Percentiles rank a stretch among this genome's conserved stretches.
phyloP scores from a whole-genome alignment of 2,888 invertebrate genomes.

The Caenorhabditis sp. region DNA sequence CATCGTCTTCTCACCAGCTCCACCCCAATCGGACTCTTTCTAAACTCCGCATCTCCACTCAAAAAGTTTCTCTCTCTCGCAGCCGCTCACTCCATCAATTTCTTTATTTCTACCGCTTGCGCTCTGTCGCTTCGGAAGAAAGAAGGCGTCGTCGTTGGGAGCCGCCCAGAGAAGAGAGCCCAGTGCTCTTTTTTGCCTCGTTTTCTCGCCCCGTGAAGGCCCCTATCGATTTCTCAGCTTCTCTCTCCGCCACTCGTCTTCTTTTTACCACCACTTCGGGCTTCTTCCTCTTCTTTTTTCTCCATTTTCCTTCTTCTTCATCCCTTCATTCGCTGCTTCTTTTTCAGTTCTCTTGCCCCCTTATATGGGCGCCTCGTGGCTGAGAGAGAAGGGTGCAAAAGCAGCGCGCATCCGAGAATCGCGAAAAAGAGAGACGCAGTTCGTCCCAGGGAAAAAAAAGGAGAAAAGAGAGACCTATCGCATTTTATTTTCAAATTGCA shows the following conservation, averaged over 20 bases:
- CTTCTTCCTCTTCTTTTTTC: conserved; percentile 43
- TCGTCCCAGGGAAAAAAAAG: conserved; percentile 14
- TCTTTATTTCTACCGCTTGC: conserved; percentile 39
- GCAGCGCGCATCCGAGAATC: conserved; percentile 51
- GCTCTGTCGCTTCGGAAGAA: conserved; percentile 53
- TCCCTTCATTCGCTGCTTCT: conserved; percentile 44
- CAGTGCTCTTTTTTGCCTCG: conserved; percentile 28
- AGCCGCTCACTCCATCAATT: conserved; percentile 36
- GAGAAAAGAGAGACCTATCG: conserved; percentile 45
- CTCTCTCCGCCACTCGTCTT: conserved; percentile 40
- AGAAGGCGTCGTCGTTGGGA: conserved; percentile 35
- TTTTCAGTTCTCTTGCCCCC: conserved; percentile 35
- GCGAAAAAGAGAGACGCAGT: conserved; percentile 46
- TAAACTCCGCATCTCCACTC: conserved; percentile 18
- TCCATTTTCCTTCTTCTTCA: conserved; percentile 39
- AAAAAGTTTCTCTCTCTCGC: conserved; percentile 30
- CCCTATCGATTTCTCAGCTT: conserved; percentile 66
- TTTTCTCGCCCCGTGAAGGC: conserved; percentile 52
- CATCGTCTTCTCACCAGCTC: background rate
- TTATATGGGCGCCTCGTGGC: conserved; percentile 31
- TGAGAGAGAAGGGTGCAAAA: conserved; percentile 44
- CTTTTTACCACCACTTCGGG: conserved; percentile 27
- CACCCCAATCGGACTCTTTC: conserved; percentile 7
- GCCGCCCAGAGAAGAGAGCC: background rate
- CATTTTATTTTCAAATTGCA: conserved; percentile 57